Percentiles rank a stretch among this genome's conserved stretches.
Conservation (phyloP, 2,113 vertebrate species). For the Pogona vitticeps region DNA sequence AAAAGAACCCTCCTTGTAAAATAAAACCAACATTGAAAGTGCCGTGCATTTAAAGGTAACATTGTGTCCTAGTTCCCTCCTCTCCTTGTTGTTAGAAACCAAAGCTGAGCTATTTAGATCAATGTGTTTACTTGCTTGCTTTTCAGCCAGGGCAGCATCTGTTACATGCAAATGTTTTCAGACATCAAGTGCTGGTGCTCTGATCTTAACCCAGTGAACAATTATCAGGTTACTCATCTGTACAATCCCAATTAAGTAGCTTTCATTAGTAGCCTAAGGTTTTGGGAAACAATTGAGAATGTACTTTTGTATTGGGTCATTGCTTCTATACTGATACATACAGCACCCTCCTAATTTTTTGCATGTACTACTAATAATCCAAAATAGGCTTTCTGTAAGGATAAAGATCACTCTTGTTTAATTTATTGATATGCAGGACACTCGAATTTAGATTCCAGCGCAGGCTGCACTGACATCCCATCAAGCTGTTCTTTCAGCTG, state of each 20-base stretch:
- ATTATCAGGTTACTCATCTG: neutral
- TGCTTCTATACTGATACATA: neutral
- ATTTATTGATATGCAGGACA: neutral
- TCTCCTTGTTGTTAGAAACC: neutral
- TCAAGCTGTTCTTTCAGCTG: neutral
- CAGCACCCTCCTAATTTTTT: neutral
- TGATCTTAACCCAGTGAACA: neutral
- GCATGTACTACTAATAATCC: neutral
- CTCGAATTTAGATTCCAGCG: neutral
- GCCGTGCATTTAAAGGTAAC: neutral
- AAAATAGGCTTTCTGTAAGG: neutral
- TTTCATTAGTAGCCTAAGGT: neutral
- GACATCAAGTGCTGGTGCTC: neutral
- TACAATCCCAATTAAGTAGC: neutral
- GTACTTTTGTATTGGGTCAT: neutral
- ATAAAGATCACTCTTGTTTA: neutral
- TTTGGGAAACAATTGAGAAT: neutral
- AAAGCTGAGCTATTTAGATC: neutral
- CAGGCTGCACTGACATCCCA: neutral
- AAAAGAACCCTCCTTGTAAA: neutral
- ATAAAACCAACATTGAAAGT: neutral
- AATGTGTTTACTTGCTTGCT: neutral
- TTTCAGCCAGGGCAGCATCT: neutral
- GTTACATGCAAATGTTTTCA: constrained; percentile 1
- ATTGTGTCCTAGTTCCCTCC: neutral